Conservation (phyloP, 2,113 vertebrate species). For the Plotosus lineatus region DNA sequence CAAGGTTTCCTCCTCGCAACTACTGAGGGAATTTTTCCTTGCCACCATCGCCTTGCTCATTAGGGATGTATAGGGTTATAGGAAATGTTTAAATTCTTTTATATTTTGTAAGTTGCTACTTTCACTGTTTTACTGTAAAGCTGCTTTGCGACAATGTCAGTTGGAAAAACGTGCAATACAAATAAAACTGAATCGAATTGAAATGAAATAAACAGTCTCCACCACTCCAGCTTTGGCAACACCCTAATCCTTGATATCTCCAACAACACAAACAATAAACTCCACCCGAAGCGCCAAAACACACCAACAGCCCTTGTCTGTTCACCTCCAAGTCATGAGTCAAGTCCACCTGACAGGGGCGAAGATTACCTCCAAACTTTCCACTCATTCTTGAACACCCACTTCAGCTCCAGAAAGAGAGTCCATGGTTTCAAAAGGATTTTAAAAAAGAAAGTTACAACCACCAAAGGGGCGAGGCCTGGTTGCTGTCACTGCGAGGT, state of each 20-base stretch:
- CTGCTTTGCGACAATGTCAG: too few species aligned
- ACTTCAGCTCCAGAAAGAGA: not conserved
- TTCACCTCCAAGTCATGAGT: too few species aligned
- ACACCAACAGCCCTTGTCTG: too few species aligned
- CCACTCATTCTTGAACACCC: slow-evolving; percentile 19
- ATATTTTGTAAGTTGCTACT: too few species aligned
- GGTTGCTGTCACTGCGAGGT: slow-evolving; percentile 30
- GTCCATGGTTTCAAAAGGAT: not conserved
- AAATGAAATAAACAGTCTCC: not conserved
- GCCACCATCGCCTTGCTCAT: too few species aligned
- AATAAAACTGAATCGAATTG: too few species aligned
- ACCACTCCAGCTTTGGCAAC: not conserved
- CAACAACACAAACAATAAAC: not conserved
- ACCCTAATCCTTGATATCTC: not conserved
- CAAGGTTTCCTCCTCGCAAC: too few species aligned
- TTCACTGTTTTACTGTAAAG: too few species aligned
- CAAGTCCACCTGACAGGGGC: slow-evolving; percentile 66
- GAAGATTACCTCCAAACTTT: slow-evolving; percentile 60
- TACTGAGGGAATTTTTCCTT: too few species aligned
- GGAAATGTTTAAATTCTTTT: too few species aligned
- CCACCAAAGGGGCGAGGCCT: not conserved
- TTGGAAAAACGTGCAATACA: too few species aligned
- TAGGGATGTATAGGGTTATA: too few species aligned
- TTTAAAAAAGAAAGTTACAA: slow-evolving; percentile 20
- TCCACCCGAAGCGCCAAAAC: not conserved